These are phyloP conservation scores for Prenolepis imparis DNA, from an alignment of 2,888 invertebrate species.

Conservation along the genomic window DNA sequence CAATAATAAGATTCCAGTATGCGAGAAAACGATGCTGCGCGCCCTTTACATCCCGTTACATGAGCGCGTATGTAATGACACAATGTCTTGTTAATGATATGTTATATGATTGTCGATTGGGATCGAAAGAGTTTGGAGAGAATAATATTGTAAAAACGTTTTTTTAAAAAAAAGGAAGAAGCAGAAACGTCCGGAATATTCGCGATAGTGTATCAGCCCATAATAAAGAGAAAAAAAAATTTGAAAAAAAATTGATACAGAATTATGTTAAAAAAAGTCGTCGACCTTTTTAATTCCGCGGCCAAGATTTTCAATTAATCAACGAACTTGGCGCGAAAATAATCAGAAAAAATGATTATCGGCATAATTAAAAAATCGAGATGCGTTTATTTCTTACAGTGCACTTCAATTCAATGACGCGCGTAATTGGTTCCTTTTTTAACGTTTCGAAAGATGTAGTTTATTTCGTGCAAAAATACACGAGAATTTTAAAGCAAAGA, in stretches of 20 bases:
- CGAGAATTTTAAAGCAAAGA: not conserved
- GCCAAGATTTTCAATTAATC: slow-evolving; percentile 24
- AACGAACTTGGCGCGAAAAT: not conserved
- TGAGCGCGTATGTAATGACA: no score
- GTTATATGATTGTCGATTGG: not conserved
- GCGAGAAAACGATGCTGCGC: not conserved
- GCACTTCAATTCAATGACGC: not conserved
- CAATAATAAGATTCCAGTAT: not conserved
- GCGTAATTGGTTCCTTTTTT: not conserved
- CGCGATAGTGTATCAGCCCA: not conserved
- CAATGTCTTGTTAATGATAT: no score
- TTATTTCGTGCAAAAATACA: not conserved
- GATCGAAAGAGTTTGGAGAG: not conserved
- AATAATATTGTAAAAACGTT: not conserved
- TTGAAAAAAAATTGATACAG: not conserved
- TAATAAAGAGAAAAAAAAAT: no score
- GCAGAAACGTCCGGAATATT: slow-evolving; percentile 30
- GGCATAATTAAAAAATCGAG: no score
- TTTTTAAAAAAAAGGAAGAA: slow-evolving; percentile 24
- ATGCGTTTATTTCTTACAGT: not conserved
- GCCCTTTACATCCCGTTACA: not conserved
- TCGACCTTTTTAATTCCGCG: not conserved
- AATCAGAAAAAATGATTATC: not conserved
- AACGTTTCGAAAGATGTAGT: not conserved
- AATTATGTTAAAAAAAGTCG: slow-evolving; percentile 10